A percentile compares a stretch with the other conserved stretches of the same genome.
Conservation (phyloP, 2,888 invertebrate genomes). For the Aspidiotus destructor region DNA sequence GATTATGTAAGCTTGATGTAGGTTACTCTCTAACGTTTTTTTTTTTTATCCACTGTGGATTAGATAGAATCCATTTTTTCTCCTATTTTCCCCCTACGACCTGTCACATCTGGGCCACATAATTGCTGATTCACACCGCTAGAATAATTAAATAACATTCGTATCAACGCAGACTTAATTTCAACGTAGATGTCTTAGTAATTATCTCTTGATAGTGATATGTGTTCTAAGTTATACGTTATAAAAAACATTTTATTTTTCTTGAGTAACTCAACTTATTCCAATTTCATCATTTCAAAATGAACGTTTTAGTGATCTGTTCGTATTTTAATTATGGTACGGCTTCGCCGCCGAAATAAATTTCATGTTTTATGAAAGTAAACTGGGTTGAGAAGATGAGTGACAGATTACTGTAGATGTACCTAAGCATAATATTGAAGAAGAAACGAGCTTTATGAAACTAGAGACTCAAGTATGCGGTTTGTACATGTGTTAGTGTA, state of each 20-base stretch:
- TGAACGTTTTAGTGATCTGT: too few relatives aligned
- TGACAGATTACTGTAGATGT: constrained; percentile 5
- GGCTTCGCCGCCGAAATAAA: not conserved
- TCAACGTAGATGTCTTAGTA: constrained; percentile 2
- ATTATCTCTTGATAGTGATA: not conserved
- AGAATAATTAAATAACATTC: constrained; percentile 4
- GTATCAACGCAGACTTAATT: constrained; percentile 3
- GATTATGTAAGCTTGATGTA: too few relatives aligned
- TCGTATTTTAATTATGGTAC: too few relatives aligned
- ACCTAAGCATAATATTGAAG: too few relatives aligned
- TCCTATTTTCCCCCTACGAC: not conserved
- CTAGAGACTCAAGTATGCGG: too few relatives aligned
- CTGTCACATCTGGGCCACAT: not conserved
- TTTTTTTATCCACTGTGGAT: not conserved
- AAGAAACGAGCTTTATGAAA: too few relatives aligned
- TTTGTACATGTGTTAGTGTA: not conserved
- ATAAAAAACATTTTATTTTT: not conserved
- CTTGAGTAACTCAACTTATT: not conserved
- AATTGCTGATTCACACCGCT: not conserved
- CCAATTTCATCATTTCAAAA: too few relatives aligned
- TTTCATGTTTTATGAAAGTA: constrained; percentile 1
- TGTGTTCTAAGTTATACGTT: not conserved
- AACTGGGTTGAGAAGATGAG: constrained; percentile 11
- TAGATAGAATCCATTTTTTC: constrained; percentile 5
- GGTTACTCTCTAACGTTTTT: too few relatives aligned